These are phyloP conservation scores for Argopecten irradians DNA, from an alignment of 1,140 invertebrate genomes.

Conservation along the genomic window DNA sequence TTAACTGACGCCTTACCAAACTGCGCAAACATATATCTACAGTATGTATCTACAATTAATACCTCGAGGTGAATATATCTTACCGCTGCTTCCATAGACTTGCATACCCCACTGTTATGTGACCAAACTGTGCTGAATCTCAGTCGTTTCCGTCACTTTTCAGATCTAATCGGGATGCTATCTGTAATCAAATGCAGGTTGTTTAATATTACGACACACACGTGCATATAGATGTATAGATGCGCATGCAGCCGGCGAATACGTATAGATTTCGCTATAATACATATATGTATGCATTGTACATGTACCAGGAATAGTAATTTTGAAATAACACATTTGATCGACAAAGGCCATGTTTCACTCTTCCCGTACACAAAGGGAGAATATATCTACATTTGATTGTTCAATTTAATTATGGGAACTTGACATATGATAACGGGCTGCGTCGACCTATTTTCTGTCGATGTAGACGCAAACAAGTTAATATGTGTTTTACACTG, in stretches of 20 bases:
- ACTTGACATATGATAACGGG: not conserved
- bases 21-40: not conserved
- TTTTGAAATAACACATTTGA: too few relatives aligned
- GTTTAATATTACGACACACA: too few relatives aligned
- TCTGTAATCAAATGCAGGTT: not conserved
- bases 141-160: not conserved
- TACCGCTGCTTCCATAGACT: too few relatives aligned
- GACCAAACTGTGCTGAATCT: not conserved
- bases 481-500: not conserved
- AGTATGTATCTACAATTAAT: not conserved
- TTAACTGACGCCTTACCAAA: not conserved
- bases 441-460: not conserved
- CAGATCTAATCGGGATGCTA: not conserved
- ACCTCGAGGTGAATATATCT: not conserved
- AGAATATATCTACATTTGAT: too few relatives aligned
- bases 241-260: too few relatives aligned
- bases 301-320: too few relatives aligned
- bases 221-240: too few relatives aligned
- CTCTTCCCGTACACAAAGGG: too few relatives aligned
- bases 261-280: too few relatives aligned
- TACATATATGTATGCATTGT: too few relatives aligned
- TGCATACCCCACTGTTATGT: not conserved
- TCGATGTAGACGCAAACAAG: not conserved
- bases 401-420: not conserved
- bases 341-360: too few relatives aligned